Evolutionary conservation across 1,140 invertebrate genomes (phyloP), one percentile per base, ranked within the genome.

Genomic region (Orchesella cincta): DNA sequence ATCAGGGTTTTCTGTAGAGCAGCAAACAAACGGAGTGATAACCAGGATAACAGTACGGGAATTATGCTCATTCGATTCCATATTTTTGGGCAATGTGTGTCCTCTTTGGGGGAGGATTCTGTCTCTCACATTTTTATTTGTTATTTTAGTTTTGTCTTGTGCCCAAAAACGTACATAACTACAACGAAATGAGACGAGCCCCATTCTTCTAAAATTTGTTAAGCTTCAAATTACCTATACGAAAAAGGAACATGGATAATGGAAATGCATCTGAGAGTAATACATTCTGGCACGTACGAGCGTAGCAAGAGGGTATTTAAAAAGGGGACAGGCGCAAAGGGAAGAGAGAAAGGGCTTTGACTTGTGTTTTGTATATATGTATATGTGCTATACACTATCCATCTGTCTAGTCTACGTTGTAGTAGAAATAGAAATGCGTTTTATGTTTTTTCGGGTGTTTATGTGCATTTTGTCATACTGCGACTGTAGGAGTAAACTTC

Each of bases 261-360:
- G 5, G 18, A 8, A 8, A 8, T 46, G 39, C 18, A 46, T 5
- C 18, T 8, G 18, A 46, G 39, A 46, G 39, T 46, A 18, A 8
- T 46, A 46, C 5, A 8, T 46, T 46, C 39, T 46, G 39, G 18
- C 39, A 46, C 5, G 18, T 5, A 18, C 5, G 39, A 46, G 18
- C 5, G 5, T 8, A 18, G 39, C 39, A 57, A 23, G 3, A 57
- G 54, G 54, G 8, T 18, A 23, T 8, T 5, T 3, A 23, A 57
- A 23, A n/a, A 23, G 26, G 54, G 54, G 54, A 57, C 54, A 57
- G 14, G 23, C 14, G 54, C 54, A 23, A 16, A 57, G 54, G 54
- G 54, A n/a, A 14, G 54, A 57, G 54, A 57, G 54, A 12, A 57
- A 57, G 54, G 54, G 54, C 54, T 57, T 57, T 57, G 54, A 57